Base-by-base conservation (phyloP, 2,113 vertebrate species). In the Lasiurus borealis region DNA sequence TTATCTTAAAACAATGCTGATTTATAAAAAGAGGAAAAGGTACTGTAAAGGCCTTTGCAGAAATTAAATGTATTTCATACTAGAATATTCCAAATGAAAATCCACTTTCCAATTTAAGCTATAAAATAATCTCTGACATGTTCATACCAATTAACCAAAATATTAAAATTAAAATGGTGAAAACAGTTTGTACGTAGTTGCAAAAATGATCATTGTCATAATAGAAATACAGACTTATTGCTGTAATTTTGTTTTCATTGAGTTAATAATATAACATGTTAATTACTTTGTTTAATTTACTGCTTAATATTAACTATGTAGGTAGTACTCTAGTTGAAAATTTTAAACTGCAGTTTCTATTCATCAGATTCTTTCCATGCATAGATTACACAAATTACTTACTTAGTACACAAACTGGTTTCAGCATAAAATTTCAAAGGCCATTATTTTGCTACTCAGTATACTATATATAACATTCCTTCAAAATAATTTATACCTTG, bases 321-420 rank as follows among this genome's bases (percentile, higher is more conserved):
- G 40, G 88, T 25, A 44, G 34, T 72, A 34, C 83, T 76, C 85
- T 88, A 40, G 64, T 59, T 31, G 57, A 86, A 72, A 86, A 5
- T 92, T 93, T 93, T 92, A 64, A 92, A 69, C 40, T 48, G 29
- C 31, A 78, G 21, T 87, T 85, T 90, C 36, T 81, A 34, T 66
- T 88, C 16, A 72, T 84, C n/a, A 73, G 46, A 90, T 95, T 36
- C 59, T 87, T 18, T 90, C 46, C 59, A 13, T 93, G 66, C 48
- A 92, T 81, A 93, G 73, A 72, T 94, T 88, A 90, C 34, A 94
- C 23, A 95, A 94, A 85, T 95, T 90, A 87, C 31, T n/a, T n/a
- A n/a, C n/a, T 90, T 88, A 88, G 59, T 82, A 69, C 54, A 62
- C 76, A 95, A 84, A 9, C 72, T 76, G 16, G 64, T 87, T 92